Evolutionary conservation across 2,797 vertebrate species (phyloP).

Genomic region (Xiphophorus birchmanni): DNA sequence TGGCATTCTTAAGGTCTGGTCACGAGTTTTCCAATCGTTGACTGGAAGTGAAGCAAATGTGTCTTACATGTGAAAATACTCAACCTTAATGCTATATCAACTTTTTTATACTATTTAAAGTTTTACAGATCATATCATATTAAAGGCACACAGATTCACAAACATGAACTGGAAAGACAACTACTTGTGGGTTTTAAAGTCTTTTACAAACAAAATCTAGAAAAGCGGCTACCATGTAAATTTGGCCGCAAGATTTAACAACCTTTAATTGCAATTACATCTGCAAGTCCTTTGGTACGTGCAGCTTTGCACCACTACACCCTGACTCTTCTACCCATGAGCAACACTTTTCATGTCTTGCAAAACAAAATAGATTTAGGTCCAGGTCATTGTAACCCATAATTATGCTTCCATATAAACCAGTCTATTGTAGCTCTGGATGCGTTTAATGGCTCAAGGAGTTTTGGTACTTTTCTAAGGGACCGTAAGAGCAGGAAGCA

Average conservation of each 20-base stretch:
- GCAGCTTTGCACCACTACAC: background rate
- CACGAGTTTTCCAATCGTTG: background rate
- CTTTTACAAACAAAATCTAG: background rate
- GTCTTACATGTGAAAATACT: background rate
- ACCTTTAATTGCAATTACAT: background rate
- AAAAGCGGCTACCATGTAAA: background rate
- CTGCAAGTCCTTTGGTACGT: background rate
- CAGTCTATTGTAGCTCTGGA: background rate
- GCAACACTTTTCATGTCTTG: too few species aligned
- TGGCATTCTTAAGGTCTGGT: background rate
- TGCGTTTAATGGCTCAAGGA: background rate
- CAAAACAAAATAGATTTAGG: too few species aligned
- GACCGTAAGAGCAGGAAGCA: background rate
- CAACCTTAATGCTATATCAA: too few species aligned
- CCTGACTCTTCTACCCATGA: background rate
- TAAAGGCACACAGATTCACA: background rate
- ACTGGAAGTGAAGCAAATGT: background rate
- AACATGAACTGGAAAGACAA: background rate
- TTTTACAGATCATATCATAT: background rate
- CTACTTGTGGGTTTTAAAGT: background rate
- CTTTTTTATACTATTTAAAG: background rate
- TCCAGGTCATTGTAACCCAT: background rate
- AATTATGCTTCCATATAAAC: background rate
- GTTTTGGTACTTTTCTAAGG: background rate
- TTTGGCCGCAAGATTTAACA: background rate